These are phyloP conservation scores for Lutjanus campechanus DNA, from an alignment of 2,797 vertebrate genomes.

Conservation along the genomic window DNA sequence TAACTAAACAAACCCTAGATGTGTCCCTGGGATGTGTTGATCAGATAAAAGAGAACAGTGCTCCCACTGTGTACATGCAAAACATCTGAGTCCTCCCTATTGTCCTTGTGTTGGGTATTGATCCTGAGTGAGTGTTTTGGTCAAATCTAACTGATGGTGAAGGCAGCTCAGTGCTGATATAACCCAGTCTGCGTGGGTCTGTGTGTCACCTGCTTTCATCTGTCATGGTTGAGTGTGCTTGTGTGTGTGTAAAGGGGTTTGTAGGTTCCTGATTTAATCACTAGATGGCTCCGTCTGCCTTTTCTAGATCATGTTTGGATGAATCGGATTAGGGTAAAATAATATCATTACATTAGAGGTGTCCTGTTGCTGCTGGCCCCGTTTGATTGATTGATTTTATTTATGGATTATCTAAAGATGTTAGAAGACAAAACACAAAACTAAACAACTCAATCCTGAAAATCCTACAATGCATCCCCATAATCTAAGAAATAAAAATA, in stretches of 20 bases:
- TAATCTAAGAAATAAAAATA: no score
- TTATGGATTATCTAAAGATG: no score
- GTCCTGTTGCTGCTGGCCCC: neutral
- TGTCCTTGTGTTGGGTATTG: neutral
- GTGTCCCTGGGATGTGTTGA: neutral
- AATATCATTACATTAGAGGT: neutral
- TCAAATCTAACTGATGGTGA: no score
- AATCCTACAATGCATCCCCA: no score
- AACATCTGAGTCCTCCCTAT: neutral
- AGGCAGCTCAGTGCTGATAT: neutral
- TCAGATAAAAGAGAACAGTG: neutral
- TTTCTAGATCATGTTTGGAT: neutral
- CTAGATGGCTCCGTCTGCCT: slow-evolving; percentile 23
- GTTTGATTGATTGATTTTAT: no score
- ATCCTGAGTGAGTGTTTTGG: no score
- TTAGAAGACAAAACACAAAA: no score
- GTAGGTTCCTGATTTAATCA: slow-evolving; percentile 29
- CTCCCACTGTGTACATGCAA: neutral
- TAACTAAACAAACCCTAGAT: no score
- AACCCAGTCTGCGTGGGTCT: neutral
- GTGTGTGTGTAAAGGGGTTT: neutral
- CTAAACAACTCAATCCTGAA: no score
- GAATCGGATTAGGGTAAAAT: slow-evolving; percentile 1
- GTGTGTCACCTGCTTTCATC: slow-evolving; percentile 16
- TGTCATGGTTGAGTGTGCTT: neutral